Conservation (phyloP, 2,888 invertebrate species). For the Apantesis nais region DNA sequence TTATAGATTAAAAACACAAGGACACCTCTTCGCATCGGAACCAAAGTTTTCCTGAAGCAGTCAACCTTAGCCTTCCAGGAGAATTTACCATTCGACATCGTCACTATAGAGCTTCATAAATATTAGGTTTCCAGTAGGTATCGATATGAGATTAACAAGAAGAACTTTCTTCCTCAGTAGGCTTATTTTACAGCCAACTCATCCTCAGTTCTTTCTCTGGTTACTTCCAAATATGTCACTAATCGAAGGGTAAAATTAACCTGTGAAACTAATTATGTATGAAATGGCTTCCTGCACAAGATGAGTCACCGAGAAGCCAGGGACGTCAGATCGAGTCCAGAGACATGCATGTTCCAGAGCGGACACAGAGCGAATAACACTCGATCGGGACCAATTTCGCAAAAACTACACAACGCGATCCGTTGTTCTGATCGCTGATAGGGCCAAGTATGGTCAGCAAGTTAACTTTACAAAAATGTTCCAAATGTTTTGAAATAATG, state of each 20-base stretch:
- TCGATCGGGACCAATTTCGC: conserved; percentile 83
- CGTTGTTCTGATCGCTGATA: conserved; percentile 82
- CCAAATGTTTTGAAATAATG: not conserved
- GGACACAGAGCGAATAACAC: conserved; percentile 67
- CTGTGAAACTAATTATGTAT: conserved; percentile 6
- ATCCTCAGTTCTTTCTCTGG: not conserved
- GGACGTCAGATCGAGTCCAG: conserved; percentile 54
- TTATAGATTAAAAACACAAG: no score
- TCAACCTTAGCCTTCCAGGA: no score
- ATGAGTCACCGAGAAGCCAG: conserved; percentile 42
- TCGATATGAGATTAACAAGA: no score
- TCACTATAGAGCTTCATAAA: no score
- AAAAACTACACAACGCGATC: conserved; percentile 85
- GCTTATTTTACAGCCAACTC: not conserved
- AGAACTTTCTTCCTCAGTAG: not conserved
- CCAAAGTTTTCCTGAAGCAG: no score
- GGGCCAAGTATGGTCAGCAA: conserved; percentile 66
- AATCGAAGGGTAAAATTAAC: not conserved
- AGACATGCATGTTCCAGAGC: conserved; percentile 65
- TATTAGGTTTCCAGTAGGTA: no score
- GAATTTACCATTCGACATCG: no score
- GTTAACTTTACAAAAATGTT: conserved; percentile 6
- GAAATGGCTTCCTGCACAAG: conserved; percentile 13
- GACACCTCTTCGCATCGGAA: no score
- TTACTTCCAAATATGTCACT: not conserved